A percentile compares a stretch with the other conserved stretches of the same genome.
These are phyloP conservation scores for Avahi laniger DNA, from an alignment of 2,797 vertebrate genomes.

Conservation along the genomic window DNA sequence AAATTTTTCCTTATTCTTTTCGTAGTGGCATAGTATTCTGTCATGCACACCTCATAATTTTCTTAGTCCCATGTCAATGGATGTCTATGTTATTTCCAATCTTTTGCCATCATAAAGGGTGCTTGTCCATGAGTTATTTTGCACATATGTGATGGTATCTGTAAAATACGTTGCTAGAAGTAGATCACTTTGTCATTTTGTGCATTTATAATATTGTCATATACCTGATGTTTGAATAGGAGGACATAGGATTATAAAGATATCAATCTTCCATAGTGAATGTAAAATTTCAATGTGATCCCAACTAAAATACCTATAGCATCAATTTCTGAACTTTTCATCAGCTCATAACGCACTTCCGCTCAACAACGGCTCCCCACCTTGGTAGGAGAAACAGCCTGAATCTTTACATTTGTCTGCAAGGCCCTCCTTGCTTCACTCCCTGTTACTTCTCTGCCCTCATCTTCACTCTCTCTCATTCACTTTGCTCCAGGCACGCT, in stretches of 20 bases:
- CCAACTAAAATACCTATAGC: neutral
- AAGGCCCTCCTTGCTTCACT: neutral
- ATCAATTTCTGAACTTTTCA: neutral
- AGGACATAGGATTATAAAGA: neutral
- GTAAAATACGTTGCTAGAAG: neutral
- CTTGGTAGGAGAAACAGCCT: neutral
- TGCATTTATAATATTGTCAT: neutral
- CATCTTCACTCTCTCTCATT: neutral
- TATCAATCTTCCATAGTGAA: neutral
- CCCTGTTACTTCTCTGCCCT: neutral
- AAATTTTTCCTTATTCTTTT: neutral
- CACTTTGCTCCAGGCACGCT: neutral
- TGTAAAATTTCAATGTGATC: neutral
- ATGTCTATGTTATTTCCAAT: neutral
- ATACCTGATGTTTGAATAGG: neutral
- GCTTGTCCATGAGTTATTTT: neutral
- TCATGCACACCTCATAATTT: neutral
- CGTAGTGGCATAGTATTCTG: neutral
- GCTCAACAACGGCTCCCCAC: neutral
- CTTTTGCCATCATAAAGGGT: neutral
- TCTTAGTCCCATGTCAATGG: neutral
- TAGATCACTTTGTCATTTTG: neutral
- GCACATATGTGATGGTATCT: neutral
- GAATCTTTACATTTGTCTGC: neutral
- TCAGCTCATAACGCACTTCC: neutral